Percentiles rank a stretch among this genome's conserved stretches.
Conservation (phyloP, 2,888 invertebrate genomes). For the Cataglyphis cursor region DNA sequence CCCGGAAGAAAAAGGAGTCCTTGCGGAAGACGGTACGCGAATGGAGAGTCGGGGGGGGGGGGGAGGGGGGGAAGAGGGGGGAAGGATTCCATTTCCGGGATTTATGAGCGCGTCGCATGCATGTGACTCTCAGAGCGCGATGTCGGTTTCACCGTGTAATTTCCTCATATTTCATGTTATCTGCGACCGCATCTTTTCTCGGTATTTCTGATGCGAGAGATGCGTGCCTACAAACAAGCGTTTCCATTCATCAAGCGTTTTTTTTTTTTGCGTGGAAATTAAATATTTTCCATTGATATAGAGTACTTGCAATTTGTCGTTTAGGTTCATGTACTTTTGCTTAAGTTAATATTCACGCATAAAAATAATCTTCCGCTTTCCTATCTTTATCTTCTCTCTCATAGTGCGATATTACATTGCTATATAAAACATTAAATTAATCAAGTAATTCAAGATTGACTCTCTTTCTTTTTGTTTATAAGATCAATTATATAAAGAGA, state of each 20-base stretch:
- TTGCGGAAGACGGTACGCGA: constrained; percentile 55
- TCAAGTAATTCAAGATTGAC: not conserved
- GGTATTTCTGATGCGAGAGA: constrained; percentile 54
- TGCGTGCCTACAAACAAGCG: constrained; percentile 31
- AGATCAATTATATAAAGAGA: not conserved
- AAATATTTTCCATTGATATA: not conserved
- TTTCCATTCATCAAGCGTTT: constrained; percentile 29
- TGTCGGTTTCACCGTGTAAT: constrained; percentile 65
- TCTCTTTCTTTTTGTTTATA: not conserved
- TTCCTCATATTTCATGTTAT: constrained; percentile 72
- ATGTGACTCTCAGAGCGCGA: constrained; percentile 63
- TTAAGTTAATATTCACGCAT: not conserved
- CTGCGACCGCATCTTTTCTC: constrained; percentile 50
- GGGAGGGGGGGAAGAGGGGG: not conserved
- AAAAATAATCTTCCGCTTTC: not conserved
- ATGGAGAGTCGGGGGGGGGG: not conserved
- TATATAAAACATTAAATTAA: not conserved
- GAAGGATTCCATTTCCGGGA: constrained; percentile 77
- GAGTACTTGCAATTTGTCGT: not conserved
- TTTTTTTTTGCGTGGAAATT: not conserved
- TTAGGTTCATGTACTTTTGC: constrained; percentile 13
- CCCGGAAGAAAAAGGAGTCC: constrained; percentile 63
- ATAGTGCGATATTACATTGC: not conserved
- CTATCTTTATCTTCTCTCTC: constrained; percentile 22
- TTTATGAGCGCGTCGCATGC: constrained; percentile 78